Evolutionary conservation across 1,140 invertebrate species (phyloP), one percentile per base, ranked within the genome.

Genomic region (Cotesia typhae): DNA sequence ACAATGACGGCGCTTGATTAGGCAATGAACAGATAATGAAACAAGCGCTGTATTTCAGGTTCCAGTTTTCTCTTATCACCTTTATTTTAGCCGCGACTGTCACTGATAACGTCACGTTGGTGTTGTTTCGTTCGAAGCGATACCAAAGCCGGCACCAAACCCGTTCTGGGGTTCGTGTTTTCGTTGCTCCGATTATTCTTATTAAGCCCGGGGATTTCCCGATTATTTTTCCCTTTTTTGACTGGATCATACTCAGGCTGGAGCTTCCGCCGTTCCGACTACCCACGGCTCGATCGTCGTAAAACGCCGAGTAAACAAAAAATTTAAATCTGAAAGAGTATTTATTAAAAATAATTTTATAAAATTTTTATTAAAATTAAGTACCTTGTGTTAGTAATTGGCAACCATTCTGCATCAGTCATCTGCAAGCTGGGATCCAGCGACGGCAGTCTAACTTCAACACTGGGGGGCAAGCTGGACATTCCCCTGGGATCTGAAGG

Each of bases 31-130:
- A 97, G 52, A 96, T 88, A 2, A 98, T 90, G 81, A 97, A 97
- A 75, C 92, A 94, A 6, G 95, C 96, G 77, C 94, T 96, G 85
- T 96, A 98, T 80, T 95, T 95, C 3, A 97, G 85, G 83, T 96
- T 97, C 95, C 95, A 98, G 83, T 97, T 96, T 84, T 98, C 96
- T 36, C 95, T 88, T 38, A 97, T 97, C 0, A 94, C 93, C 90
- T 94, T 94, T 59, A 94, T 90, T 87, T 92, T 92, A 17, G 92
- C 93, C 74, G 92, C 89, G 12, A 94, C 90, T 2, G 92, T 93
- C 69, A 91, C 85, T 4, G 92, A 94, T 12, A 76, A 71, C 41
- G 84, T 85, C 9, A 77, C 65, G 61, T 86, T 86, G 4, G 75
- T 76, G 41, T 81, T 75, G 67, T 78, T 78, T 78, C 79, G 52